Conservation (phyloP, 2,888 invertebrate genomes). For the Drosophila infuscata region DNA sequence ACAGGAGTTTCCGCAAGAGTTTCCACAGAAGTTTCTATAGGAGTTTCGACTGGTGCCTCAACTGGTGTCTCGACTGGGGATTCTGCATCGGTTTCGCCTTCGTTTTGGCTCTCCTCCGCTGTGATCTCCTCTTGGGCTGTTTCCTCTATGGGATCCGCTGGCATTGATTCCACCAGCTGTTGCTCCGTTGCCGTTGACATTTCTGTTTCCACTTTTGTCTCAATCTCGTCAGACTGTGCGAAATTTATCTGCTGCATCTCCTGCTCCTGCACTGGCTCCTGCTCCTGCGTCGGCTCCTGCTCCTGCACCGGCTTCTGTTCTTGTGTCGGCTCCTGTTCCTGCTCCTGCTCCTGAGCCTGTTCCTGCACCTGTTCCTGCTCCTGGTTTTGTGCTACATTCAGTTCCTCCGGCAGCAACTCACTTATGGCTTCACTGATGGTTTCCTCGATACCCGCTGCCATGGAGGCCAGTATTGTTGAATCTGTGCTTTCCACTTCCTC, state of each 20-base stretch:
- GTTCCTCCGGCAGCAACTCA: constrained; percentile 55
- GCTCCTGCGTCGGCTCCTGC: constrained; percentile 5
- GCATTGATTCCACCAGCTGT: constrained; percentile 1
- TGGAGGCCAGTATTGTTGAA: constrained; percentile 40
- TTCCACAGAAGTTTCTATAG: neutral
- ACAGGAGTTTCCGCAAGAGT: neutral
- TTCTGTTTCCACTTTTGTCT: constrained; percentile 24
- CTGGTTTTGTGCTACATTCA: constrained; percentile 11
- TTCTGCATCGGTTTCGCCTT: neutral
- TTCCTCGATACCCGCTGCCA: constrained; percentile 57
- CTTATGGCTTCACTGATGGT: constrained; percentile 59
- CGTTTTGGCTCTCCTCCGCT: constrained; percentile 8
- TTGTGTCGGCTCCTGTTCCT: neutral
- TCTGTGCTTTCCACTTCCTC: constrained; percentile 61
- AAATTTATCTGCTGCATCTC: constrained; percentile 10
- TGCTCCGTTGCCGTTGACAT: constrained; percentile 36
- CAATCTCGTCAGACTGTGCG: constrained; percentile 11
- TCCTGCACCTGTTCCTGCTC: constrained; percentile 8
- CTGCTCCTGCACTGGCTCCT: constrained; percentile 14
- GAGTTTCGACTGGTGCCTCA: neutral
- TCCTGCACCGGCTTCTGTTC: constrained; percentile 14
- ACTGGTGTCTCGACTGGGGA: neutral
- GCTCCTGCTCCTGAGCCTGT: constrained; percentile 16
- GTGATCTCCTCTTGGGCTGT: neutral
- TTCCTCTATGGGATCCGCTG: constrained; percentile 16